Conservation (phyloP, 2,888 invertebrate genomes). For the Napeogenes sylphis region DNA sequence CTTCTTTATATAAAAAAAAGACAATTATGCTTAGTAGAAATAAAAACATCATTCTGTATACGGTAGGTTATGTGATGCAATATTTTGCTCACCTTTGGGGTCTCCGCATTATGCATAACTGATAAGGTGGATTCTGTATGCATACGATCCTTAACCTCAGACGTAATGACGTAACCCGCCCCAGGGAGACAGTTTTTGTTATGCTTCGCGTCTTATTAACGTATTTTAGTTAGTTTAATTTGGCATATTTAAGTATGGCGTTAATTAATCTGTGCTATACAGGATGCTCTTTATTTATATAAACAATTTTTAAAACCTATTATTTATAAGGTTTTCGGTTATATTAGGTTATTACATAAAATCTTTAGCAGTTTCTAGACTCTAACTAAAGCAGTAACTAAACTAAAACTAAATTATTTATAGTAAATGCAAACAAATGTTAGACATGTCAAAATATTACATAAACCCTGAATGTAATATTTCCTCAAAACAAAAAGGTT, state of each 20-base stretch:
- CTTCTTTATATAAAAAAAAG: too few relatives aligned
- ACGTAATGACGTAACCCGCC: slow-evolving; percentile 61
- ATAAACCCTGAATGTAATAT: slow-evolving; percentile 11
- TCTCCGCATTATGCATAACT: slow-evolving; percentile 78
- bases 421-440: background rate
- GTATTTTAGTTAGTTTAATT: slow-evolving; percentile 8
- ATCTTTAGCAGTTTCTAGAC: too few relatives aligned
- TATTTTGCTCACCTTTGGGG: slow-evolving; percentile 77
- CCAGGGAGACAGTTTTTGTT: slow-evolving; percentile 53
- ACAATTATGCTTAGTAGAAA: too few relatives aligned
- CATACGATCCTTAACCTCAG: slow-evolving; percentile 73
- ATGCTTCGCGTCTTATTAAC: slow-evolving; percentile 32
- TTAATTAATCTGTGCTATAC: slow-evolving; percentile 4
- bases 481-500: slow-evolving; percentile 23
- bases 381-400: too few relatives aligned
- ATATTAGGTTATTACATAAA: too few relatives aligned
- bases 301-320: too few relatives aligned
- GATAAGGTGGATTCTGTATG: slow-evolving; percentile 77
- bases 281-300: background rate
- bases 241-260: background rate
- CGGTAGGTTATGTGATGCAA: slow-evolving; percentile 50
- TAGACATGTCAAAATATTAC: background rate
- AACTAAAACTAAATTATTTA: background rate
- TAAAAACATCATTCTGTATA: slow-evolving; percentile 39
- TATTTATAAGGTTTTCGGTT: too few relatives aligned